Evolutionary conservation across 2,888 invertebrate species (phyloP), one percentile per base, ranked within the genome.

Genomic region (Physocephala rufipes): DNA sequence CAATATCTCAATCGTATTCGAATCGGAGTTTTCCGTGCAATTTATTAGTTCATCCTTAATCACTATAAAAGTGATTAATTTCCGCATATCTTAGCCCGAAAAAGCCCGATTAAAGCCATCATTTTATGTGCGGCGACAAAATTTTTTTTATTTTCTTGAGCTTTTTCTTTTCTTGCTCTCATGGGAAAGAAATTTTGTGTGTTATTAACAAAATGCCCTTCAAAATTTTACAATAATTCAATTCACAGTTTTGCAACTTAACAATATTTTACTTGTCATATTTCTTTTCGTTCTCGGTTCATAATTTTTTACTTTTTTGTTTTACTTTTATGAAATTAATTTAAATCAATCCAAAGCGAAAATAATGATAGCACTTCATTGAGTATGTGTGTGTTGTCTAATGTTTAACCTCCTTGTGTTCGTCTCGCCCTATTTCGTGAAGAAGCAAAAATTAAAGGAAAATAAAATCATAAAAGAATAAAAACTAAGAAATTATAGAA

Each of bases 311-410:
- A 67, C 9, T 74, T 67, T 15, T 13, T 61, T 70, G 70, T 68
- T 21, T 51, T 71, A 19, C 51, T 4, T 26, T 49, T 67, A 55
- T 15, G 5, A 73, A 67, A 59, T 73, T 47, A 9, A 53, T 66
- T 76, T 66, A 70, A 73, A 77, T 74, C 76, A 78, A 81, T 80
- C 82, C 80, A 81, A 80, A 84, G 82, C 83, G 82, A 82, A 81
- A 78, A 82, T 83, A 85, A 85, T 86, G 86, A 85, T 85, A 85
- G 86, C 84, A 86, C 85, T 84, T 84, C 86, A 86, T 86, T 84
- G 85, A 86, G 85, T 85, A 84, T 94, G 94, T 94, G 93, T 93
- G 93, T 93, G 92, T 93, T 93, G 93, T 93, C 93, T 93, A 92
- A 92, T 92, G 92, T 92, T 91, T 88, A 90, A 89, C 90, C 91